Evolutionary conservation across 2,888 invertebrate species (phyloP).

Genomic region (Disparrhopalites patrizii): DNA sequence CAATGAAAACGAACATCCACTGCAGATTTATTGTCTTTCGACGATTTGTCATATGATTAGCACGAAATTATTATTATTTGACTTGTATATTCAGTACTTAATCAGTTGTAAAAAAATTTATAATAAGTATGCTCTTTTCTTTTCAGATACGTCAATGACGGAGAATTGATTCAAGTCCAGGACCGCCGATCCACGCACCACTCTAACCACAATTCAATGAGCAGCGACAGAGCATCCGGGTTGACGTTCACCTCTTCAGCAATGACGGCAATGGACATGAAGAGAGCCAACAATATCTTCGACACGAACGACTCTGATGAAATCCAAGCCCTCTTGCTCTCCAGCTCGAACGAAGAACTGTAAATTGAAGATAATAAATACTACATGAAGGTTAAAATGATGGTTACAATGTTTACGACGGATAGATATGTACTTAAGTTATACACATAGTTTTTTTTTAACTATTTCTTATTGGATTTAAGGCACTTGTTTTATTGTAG

Average conservation of each 20-base stretch:
- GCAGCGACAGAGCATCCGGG: neutral
- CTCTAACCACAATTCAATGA: neutral
- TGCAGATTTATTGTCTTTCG: too few species aligned
- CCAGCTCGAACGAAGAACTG: conserved; percentile 42
- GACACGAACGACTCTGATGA: conserved; percentile 25
- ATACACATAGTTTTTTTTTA: too few species aligned
- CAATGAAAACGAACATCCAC: too few species aligned
- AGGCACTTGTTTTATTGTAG: too few species aligned
- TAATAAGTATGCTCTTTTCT: too few species aligned
- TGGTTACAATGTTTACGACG: too few species aligned
- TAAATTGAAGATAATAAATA: conserved; percentile 4
- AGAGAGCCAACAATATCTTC: neutral
- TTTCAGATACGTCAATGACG: conserved; percentile 14
- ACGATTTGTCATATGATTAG: too few species aligned
- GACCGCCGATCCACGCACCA: conserved; percentile 5
- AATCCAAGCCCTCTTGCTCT: conserved; percentile 40
- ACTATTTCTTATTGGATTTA: too few species aligned
- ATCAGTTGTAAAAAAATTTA: too few species aligned
- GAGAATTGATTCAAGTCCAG: conserved; percentile 5
- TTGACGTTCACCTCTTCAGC: neutral
- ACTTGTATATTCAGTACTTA: too few species aligned
- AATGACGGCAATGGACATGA: neutral
- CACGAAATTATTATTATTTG: too few species aligned
- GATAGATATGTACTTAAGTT: too few species aligned
- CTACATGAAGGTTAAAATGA: neutral